phyloP scores from a whole-genome alignment of 2,113 vertebrate genomes.

The Nycticebus coucang region DNA sequence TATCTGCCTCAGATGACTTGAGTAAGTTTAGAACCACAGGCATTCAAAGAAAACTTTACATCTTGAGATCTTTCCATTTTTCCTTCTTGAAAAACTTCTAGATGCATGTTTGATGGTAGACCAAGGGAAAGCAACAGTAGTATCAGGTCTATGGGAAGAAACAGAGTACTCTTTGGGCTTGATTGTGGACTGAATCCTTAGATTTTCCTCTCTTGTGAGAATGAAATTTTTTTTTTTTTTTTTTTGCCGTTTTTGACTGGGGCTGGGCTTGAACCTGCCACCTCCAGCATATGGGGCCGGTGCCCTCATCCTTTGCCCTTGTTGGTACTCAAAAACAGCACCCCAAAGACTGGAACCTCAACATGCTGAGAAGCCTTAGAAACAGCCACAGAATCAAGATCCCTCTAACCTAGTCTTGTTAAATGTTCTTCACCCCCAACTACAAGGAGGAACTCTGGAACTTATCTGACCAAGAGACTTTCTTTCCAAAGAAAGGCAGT shows the following conservation, averaged over 20 bases:
- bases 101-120: background rate
- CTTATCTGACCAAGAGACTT: background rate
- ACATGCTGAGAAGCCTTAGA: background rate
- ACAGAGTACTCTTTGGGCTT: background rate
- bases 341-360: background rate
- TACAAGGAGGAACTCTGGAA: background rate
- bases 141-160: background rate
- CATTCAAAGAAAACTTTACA: background rate
- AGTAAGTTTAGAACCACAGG: background rate
- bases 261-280: too few species aligned
- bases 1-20: background rate
- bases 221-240: background rate
- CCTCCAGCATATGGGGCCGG: too few species aligned
- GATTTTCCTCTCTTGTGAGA: background rate
- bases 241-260: too few species aligned
- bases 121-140: background rate
- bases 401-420: background rate
- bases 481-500: background rate
- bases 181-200: background rate
- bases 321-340: background rate
- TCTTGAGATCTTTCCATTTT: background rate
- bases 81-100: background rate
- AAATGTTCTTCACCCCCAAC: too few species aligned
- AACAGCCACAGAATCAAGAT: background rate
- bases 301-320: background rate